A percentile compares a stretch with the other conserved stretches of the same genome.
These are phyloP conservation scores for Cataglyphis hispanica DNA, from an alignment of 1,140 invertebrate genomes.

Conservation along the genomic window DNA sequence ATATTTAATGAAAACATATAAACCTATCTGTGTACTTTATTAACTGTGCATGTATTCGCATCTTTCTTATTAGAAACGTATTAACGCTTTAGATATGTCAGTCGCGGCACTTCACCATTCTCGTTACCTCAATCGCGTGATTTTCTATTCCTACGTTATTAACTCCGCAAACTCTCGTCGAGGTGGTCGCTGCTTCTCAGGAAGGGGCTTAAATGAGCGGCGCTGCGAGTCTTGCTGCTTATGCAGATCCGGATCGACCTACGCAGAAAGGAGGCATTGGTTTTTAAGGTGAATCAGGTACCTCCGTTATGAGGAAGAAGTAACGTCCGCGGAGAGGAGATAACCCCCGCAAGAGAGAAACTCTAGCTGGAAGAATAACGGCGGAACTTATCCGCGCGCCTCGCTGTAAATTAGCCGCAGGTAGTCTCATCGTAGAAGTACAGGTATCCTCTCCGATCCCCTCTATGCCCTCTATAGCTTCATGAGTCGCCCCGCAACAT, in stretches of 20 bases:
- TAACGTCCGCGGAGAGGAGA: conserved; percentile 19
- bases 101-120: conserved; percentile 4
- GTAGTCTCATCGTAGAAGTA: conserved; percentile 72
- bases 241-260: conserved; percentile 71
- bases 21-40: background rate
- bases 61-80: background rate
- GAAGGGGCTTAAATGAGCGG: conserved; percentile 28
- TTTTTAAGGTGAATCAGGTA: conserved; percentile 67
- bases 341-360: conserved; percentile 46
- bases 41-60: background rate
- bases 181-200: conserved; percentile 64
- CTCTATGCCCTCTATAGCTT: background rate
- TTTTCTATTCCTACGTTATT: conserved; percentile 42
- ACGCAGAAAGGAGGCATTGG: conserved; percentile 60
- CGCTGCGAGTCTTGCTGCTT: conserved; percentile 20
- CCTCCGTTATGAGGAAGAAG: conserved; percentile 60
- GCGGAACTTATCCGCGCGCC: conserved; percentile 72
- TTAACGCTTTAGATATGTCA: conserved; percentile 38
- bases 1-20: conserved; percentile 32
- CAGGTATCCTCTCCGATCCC: conserved; percentile 23
- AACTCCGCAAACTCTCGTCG: conserved; percentile 16
- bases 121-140: conserved; percentile 49
- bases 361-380: conserved; percentile 68
- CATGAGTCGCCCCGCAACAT: background rate
- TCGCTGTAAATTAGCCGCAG: conserved; percentile 77